Percentiles rank a stretch among this genome's conserved stretches.
phyloP scores from a whole-genome alignment of 2,113 vertebrate genomes.

The Ciconia maguari region DNA sequence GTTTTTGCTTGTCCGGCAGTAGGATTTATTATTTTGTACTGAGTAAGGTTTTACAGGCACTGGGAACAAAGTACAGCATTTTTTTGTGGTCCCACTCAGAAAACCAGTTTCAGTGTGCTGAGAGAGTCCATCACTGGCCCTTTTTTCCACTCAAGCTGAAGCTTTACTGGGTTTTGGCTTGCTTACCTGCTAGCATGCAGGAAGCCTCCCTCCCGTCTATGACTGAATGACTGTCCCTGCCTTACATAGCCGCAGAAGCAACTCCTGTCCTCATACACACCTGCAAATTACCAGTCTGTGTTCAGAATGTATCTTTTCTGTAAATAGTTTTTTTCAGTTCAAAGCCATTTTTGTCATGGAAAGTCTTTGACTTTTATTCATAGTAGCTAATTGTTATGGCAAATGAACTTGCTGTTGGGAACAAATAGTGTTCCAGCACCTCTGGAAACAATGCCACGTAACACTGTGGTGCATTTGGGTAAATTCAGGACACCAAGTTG shows the following conservation, averaged over 20 bases:
- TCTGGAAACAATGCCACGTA: not conserved
- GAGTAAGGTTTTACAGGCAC: not conserved
- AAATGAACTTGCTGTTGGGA: not conserved
- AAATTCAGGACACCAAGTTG: not conserved
- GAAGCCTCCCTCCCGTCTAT: not conserved
- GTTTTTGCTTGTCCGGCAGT: not conserved
- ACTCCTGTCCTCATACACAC: not conserved
- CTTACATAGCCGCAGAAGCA: not conserved
- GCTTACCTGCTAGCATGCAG: not conserved
- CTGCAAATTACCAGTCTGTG: not conserved
- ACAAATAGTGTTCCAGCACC: not conserved
- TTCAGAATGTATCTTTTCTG: not conserved
- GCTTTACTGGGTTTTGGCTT: not conserved
- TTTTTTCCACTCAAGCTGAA: not conserved
- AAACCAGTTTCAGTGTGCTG: not conserved
- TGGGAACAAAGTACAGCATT: not conserved
- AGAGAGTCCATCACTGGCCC: not conserved
- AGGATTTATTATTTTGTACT: not conserved
- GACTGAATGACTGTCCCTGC: not conserved
- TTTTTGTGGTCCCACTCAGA: not conserved
- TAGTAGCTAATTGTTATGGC: not conserved
- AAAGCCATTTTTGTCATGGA: not conserved
- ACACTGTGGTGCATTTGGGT: accelerated
- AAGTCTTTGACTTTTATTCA: not conserved
- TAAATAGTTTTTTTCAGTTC: not conserved